phyloP scores from a whole-genome alignment of 2,888 invertebrate genomes.

The Drosophila pseudotalamancana region DNA sequence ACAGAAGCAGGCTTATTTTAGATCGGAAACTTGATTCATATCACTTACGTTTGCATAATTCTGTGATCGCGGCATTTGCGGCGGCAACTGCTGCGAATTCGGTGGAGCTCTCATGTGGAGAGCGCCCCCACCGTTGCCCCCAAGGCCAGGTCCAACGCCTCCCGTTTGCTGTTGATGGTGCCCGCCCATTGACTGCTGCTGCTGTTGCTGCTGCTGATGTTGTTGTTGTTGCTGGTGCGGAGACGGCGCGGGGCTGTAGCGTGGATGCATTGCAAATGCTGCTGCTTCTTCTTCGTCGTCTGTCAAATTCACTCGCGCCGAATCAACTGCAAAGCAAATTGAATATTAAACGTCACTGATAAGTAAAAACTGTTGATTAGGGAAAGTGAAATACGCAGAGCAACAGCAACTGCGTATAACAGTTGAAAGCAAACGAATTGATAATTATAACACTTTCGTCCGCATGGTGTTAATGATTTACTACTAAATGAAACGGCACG shows the following conservation, averaged over 20 bases:
- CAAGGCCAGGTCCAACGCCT: not conserved
- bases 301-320: constrained; percentile 23
- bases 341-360: constrained; percentile 9
- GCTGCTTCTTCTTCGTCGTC: not conserved
- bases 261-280: constrained; percentile 74
- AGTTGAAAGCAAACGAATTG: constrained; percentile 4
- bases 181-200: constrained; percentile 66
- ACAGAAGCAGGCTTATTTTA: not conserved
- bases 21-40: not conserved
- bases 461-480: not conserved
- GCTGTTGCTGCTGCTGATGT: constrained; percentile 59
- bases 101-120: constrained; percentile 38
- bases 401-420: constrained; percentile 1
- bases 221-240: constrained; percentile 48
- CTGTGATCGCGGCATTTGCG: constrained; percentile 63
- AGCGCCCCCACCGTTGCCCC: constrained; percentile 22
- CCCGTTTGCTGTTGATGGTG: constrained; percentile 19
- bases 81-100: constrained; percentile 61
- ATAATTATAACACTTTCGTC: constrained; percentile 13
- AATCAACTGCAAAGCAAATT: constrained; percentile 32
- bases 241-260: constrained; percentile 80
- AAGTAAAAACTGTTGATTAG: constrained; percentile 12
- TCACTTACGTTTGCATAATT: constrained; percentile 85
- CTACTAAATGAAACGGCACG: not conserved
- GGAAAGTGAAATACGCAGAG: constrained; percentile 5